phyloP scores from a whole-genome alignment of 1,140 invertebrate genomes.

The Drosophila malerkotliana region DNA sequence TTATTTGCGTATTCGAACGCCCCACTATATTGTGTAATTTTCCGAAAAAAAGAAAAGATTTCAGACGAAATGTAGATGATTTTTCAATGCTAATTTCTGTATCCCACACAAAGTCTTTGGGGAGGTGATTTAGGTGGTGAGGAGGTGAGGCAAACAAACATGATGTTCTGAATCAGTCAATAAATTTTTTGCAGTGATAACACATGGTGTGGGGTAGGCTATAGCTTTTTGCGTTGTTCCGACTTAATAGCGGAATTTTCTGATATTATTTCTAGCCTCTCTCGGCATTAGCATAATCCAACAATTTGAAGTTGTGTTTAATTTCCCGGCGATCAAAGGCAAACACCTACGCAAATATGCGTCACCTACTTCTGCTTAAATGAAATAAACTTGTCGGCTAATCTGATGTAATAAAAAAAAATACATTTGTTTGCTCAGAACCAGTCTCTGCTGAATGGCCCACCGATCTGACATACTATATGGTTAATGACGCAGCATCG shows the following conservation, averaged over 20 bases:
- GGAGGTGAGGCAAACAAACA: conserved; percentile 21
- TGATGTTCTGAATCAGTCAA: conserved; percentile 18
- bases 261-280: conserved; percentile 4
- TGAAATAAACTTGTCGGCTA: conserved; percentile 1
- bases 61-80: conserved; percentile 3
- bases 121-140: conserved; percentile 28
- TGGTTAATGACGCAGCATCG: conserved; percentile 23
- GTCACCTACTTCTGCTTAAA: conserved; percentile 9
- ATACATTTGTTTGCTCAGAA: conserved; percentile 37
- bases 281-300: conserved; percentile 38
- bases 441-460: conserved; percentile 16
- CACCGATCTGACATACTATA: conserved; percentile 2
- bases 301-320: conserved; percentile 3
- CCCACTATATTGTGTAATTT: conserved; percentile 54
- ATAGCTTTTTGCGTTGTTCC: conserved; percentile 27
- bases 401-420: conserved; percentile 43
- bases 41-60: conserved; percentile 37
- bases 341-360: conserved; percentile 46
- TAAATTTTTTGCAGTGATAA: conserved; percentile 26
- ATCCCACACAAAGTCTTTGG: conserved; percentile 20
- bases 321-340: conserved; percentile 17
- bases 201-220: not conserved
- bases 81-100: conserved; percentile 34
- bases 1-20: not conserved
- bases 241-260: conserved; percentile 21